Evolutionary conservation across 2,888 invertebrate genomes (phyloP).

Genomic region (Sinodicranocentrus sp.): DNA sequence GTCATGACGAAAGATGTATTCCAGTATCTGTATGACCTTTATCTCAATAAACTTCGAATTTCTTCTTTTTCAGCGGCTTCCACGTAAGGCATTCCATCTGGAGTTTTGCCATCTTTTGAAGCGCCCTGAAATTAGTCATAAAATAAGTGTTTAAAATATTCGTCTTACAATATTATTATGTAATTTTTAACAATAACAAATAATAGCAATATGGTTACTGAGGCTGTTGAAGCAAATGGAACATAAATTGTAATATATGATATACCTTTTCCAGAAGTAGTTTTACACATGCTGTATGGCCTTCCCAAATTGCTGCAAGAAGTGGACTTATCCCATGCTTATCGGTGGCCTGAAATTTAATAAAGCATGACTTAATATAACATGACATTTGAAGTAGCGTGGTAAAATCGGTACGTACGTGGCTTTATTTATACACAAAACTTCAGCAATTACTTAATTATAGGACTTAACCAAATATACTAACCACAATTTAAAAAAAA

Average conservation of each 20-base stretch:
- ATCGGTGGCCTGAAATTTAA: slow-evolving; percentile 86
- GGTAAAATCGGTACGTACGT: no score
- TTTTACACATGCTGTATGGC: slow-evolving; percentile 94
- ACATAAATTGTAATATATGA: no score
- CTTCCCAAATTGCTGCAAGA: slow-evolving; percentile 97
- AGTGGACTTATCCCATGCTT: slow-evolving; percentile 97
- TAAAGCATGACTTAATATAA: background rate
- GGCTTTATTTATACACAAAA: no score
- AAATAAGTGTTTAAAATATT: background rate
- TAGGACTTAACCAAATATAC: no score
- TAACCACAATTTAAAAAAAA: no score
- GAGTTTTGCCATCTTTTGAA: slow-evolving; percentile 88
- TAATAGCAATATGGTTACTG: no score
- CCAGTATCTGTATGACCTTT: slow-evolving; percentile 53
- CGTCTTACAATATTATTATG: no score
- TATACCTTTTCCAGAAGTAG: slow-evolving; percentile 91
- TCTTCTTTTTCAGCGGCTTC: slow-evolving; percentile 95
- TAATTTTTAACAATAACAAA: no score
- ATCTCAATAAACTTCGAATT: slow-evolving; percentile 87
- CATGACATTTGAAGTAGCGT: no score
- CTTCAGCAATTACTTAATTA: no score
- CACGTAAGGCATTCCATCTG: slow-evolving; percentile 91
- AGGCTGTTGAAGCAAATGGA: no score
- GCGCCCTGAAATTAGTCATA: slow-evolving; percentile 86
- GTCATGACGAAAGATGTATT: slow-evolving; percentile 74